These are phyloP conservation scores for Penaeus chinensis DNA, from an alignment of 1,140 invertebrate genomes.

Conservation along the genomic window DNA sequence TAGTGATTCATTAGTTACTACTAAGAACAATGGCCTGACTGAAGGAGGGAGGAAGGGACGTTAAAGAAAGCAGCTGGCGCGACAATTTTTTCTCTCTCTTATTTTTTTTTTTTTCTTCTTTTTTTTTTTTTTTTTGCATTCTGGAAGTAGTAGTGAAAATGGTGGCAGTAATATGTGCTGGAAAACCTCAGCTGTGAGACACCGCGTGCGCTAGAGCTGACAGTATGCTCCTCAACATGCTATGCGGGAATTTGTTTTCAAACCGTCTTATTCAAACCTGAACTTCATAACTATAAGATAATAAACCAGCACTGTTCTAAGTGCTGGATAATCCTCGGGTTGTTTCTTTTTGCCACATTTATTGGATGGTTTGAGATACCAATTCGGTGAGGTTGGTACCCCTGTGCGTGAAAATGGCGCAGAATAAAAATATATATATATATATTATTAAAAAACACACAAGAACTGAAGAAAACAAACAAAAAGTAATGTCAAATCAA, in stretches of 20 bases:
- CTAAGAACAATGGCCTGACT: slow-evolving; percentile 55
- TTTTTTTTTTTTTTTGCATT: background rate
- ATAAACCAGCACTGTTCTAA: slow-evolving; percentile 60
- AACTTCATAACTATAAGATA: slow-evolving; percentile 48
- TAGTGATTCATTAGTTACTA: slow-evolving; percentile 58
- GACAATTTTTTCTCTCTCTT: background rate
- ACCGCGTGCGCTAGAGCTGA: slow-evolving; percentile 41
- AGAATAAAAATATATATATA: slow-evolving; percentile 27
- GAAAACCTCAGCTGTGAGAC: slow-evolving; percentile 50
- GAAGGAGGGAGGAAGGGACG: slow-evolving; percentile 47
- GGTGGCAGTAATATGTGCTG: slow-evolving; percentile 44
- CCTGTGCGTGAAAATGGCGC: slow-evolving; percentile 59
- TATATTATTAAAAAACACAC: background rate
- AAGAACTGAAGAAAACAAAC: background rate
- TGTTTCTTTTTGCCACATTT: slow-evolving; percentile 51
- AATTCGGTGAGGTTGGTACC: slow-evolving; percentile 56
- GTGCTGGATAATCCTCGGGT: slow-evolving; percentile 59
- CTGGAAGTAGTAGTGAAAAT: slow-evolving; percentile 47
- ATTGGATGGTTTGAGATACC: slow-evolving; percentile 52
- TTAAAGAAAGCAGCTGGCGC: slow-evolving; percentile 45
- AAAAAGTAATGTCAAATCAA: slow-evolving; percentile 15
- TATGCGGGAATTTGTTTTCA: slow-evolving; percentile 47
- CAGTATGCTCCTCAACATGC: slow-evolving; percentile 47
- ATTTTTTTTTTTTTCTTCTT: no score
- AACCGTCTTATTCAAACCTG: slow-evolving; percentile 51